These are phyloP conservation scores for Oenanthe oenanthe DNA, from an alignment of 2,113 vertebrate species.

Conservation along the genomic window DNA sequence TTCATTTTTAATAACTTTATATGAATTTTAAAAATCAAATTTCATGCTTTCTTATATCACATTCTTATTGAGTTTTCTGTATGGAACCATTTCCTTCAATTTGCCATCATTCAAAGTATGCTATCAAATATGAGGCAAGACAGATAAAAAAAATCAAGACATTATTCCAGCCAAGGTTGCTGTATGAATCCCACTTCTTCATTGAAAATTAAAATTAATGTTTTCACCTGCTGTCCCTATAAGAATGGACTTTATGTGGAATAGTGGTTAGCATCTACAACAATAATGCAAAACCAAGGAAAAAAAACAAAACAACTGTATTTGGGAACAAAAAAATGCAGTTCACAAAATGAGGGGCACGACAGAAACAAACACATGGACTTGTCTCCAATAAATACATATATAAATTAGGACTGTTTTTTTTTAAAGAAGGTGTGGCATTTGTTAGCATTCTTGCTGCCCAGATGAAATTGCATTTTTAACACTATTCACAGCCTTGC, in stretches of 20 bases:
- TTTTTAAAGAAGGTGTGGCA: neutral
- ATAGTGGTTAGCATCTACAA: neutral
- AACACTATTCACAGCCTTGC: neutral
- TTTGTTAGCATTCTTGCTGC: neutral
- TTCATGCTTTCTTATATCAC: neutral
- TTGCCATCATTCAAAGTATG: neutral
- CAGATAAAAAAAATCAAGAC: neutral
- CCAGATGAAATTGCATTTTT: neutral
- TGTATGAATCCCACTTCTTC: neutral
- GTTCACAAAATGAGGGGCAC: neutral
- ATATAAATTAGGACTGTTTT: neutral
- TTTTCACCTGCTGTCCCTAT: neutral
- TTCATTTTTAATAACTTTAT: neutral
- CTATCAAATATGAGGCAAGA: neutral
- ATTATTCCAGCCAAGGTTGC: neutral
- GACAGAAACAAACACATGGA: neutral
- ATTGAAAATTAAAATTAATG: neutral
- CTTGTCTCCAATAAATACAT: neutral
- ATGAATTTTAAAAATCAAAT: neutral
- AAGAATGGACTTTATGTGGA: neutral
- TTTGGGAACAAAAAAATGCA: neutral
- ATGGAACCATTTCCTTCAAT: neutral
- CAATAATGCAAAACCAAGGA: neutral
- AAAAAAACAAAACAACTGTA: neutral
- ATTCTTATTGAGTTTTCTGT: neutral